A percentile compares a stretch with the other conserved stretches of the same genome.
Conservation (phyloP, 2,888 invertebrate species). For the Melolontha melolontha region DNA sequence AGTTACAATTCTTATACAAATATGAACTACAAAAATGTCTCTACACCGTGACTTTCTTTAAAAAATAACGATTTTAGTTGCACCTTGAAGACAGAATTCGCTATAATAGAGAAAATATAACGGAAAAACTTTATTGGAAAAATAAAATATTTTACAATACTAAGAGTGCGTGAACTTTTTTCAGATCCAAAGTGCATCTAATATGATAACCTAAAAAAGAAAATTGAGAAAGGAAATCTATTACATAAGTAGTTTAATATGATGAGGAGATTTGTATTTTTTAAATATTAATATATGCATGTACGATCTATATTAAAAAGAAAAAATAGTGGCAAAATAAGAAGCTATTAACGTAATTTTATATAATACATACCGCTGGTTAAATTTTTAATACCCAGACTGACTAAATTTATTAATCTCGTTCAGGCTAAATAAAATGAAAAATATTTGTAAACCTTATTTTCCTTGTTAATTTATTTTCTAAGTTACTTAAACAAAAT, state of each 20-base stretch:
- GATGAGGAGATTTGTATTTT: slow-evolving; percentile 17
- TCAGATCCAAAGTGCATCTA: slow-evolving; percentile 44
- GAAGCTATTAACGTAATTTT: slow-evolving; percentile 24
- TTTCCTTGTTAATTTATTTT: slow-evolving; percentile 16
- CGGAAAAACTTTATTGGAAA: slow-evolving; percentile 17
- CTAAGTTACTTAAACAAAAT: slow-evolving; percentile 34
- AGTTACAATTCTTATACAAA: slow-evolving; percentile 52
- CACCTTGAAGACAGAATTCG: slow-evolving; percentile 35
- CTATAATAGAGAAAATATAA: slow-evolving; percentile 7
- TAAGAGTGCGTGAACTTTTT: slow-evolving; percentile 33
- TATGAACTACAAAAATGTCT: slow-evolving; percentile 51
- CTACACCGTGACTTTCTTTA: slow-evolving; percentile 42
- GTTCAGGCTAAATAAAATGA: slow-evolving; percentile 12
- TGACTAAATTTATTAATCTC: slow-evolving; percentile 19
- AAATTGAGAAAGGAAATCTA: slow-evolving; percentile 20
- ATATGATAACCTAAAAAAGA: slow-evolving; percentile 23
- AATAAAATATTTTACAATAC: slow-evolving; percentile 31
- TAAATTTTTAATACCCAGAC: slow-evolving; percentile 13
- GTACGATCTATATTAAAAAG: slow-evolving; percentile 21
- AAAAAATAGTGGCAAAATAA: slow-evolving; percentile 24
- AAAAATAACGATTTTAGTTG: slow-evolving; percentile 42
- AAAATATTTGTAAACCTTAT: neutral
- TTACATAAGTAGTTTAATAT: slow-evolving; percentile 13
- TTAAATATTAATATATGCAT: slow-evolving; percentile 9
- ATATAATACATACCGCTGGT: slow-evolving; percentile 21